These are phyloP conservation scores for Lepeophtheirus salmonis DNA, from an alignment of 1,140 invertebrate genomes.

Conservation along the genomic window DNA sequence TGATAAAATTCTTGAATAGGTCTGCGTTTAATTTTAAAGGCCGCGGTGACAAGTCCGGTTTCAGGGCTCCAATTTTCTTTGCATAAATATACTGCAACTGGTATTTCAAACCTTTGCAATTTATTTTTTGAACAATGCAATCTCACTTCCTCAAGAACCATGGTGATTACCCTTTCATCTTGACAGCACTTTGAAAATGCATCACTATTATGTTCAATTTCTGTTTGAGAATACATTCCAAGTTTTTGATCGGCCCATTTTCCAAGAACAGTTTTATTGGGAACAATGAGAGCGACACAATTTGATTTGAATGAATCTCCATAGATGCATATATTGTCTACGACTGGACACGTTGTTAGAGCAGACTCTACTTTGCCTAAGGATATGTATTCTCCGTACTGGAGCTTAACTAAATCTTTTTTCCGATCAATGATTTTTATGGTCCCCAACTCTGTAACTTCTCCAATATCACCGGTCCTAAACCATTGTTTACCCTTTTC, in stretches of 20 bases:
- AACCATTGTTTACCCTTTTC: conserved; percentile 70
- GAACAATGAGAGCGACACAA: conserved; percentile 74
- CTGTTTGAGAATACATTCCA: neutral
- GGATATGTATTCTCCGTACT: conserved; percentile 90
- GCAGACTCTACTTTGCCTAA: conserved; percentile 76
- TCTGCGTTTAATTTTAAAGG: conserved; percentile 89
- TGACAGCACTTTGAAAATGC: neutral
- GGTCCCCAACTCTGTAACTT: conserved; percentile 55
- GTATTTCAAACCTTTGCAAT: conserved; percentile 78
- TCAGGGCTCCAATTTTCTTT: conserved; percentile 85
- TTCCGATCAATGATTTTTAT: conserved; percentile 96
- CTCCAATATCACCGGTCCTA: conserved; percentile 84
- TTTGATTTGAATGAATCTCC: conserved; percentile 64
- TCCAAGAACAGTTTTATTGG: conserved; percentile 36
- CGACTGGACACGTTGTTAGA: conserved; percentile 71
- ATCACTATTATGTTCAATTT: neutral
- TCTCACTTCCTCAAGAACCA: conserved; percentile 53
- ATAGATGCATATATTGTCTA: conserved; percentile 93
- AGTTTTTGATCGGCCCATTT: neutral
- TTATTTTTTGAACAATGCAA: conserved; percentile 56
- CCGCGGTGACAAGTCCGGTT: conserved; percentile 81
- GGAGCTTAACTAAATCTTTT: conserved; percentile 93
- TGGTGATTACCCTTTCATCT: conserved; percentile 45
- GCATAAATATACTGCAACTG: conserved; percentile 54
- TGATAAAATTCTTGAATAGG: conserved; percentile 81